These are phyloP conservation scores for Ips typographus DNA, from an alignment of 1,140 invertebrate genomes.

Conservation along the genomic window DNA sequence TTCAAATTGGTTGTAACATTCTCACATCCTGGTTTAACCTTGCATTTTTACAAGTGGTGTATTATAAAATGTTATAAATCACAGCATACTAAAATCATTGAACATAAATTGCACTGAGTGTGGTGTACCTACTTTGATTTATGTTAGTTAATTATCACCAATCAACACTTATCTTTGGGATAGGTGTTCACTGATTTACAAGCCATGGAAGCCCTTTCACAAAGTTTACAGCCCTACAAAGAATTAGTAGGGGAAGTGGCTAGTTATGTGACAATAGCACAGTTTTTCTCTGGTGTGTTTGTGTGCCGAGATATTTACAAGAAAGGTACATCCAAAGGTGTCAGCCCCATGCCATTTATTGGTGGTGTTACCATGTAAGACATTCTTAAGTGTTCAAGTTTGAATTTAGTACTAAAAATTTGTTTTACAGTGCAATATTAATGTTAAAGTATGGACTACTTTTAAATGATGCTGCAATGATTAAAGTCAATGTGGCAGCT, in stretches of 20 bases:
- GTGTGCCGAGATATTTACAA: constrained; percentile 71
- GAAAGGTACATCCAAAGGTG: constrained; percentile 62
- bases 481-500: constrained; percentile 72
- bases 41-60: too few species aligned
- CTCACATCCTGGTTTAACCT: too few species aligned
- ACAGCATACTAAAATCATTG: too few species aligned
- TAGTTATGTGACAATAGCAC: constrained; percentile 61
- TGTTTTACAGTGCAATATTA: constrained; percentile 61
- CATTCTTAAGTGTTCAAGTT: constrained; percentile 7
- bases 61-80: too few species aligned
- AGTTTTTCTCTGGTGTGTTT: constrained; percentile 66
- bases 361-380: constrained; percentile 76
- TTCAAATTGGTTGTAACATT: too few species aligned
- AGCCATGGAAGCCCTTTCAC: constrained; percentile 53
- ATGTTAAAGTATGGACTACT: constrained; percentile 72
- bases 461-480: constrained; percentile 69
- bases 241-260: constrained; percentile 57
- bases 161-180: too few species aligned
- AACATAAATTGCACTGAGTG: too few species aligned
- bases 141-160: too few species aligned
- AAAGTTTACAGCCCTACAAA: constrained; percentile 57
- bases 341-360: constrained; percentile 66
- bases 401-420: constrained; percentile 8
- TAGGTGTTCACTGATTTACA: not conserved
- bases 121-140: too few species aligned